Base-by-base conservation (phyloP, 2,888 invertebrate genomes). In the Oligia strigilis region DNA sequence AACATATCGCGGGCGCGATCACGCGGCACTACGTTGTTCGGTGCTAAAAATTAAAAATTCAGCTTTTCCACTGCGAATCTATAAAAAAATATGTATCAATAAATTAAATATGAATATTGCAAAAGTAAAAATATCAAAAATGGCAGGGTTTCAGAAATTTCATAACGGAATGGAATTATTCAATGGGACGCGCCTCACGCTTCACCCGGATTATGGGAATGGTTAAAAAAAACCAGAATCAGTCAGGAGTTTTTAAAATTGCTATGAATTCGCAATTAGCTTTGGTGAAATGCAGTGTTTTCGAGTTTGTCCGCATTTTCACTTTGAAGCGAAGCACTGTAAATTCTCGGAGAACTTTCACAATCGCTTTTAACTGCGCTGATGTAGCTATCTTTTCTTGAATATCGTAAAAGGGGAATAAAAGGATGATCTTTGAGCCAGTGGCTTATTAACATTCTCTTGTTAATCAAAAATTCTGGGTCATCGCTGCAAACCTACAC, bases 101-200 rank as follows among this genome's bases (percentile, higher is more conserved):
- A 82, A 82, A 69, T 81, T 77, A 69, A 80, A 82, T 72, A 78
- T 77, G 66, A 81, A 87, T 81, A 83, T 87, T 83, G 49, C 17
- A 76, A 81, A 81, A 55, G 19, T 64, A 78, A 88, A 79, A 84
- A 74, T 64, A 65, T 36, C 11, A 72, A 79, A 75, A 75, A 66
- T 66, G 65, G 62, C 43, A 23, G 23, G 13, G 75, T 83, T 91
- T 90, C 86, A 89, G 87, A 81, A 89, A 90, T 90, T 89, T 88
- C 75, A 87, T 86, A 86, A 89, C 84, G 84, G 81, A 89, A 85
- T 83, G 87, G 84, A 88, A 91, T 91, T 89, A 92, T 91, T 89
- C 83, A 90, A 87, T 86, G 79, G 78, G 84, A 87, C 78, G 76
- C 74, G 85, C 77, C 73, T 88, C 84, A 80, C 84, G 88, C 87